Evolutionary conservation across 2,113 vertebrate species (phyloP).

Genomic region (Xiphophorus maculatus): DNA sequence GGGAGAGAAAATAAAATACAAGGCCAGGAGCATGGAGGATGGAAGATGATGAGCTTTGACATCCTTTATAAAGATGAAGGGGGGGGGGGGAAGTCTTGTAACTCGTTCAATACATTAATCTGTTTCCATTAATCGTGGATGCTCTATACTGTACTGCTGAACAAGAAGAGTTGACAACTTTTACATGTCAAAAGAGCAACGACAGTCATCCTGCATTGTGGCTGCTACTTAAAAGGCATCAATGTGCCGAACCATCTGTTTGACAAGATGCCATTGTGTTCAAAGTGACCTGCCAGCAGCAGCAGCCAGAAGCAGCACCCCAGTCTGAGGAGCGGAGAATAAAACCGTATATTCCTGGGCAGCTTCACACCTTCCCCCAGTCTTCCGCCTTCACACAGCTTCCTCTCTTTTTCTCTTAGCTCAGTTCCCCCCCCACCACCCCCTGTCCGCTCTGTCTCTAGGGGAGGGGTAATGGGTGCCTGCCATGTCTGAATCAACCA

Average conservation of each 20-base stretch:
- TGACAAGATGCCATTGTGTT: constrained; percentile 3
- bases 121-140: background rate
- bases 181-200: background rate
- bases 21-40: constrained; percentile 8
- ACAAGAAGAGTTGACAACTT: background rate
- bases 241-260: constrained; percentile 37
- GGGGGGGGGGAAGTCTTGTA: background rate
- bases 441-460: constrained; percentile 36
- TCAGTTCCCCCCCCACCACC: constrained; percentile 3
- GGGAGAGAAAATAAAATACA: constrained; percentile 24
- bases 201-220: constrained; percentile 3
- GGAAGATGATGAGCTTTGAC: background rate
- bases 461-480: constrained; percentile 59
- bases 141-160: background rate
- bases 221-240: constrained; percentile 24
- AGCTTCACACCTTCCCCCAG: constrained; percentile 50
- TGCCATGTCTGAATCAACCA: constrained; percentile 76
- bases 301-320: constrained; percentile 7
- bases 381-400: constrained; percentile 26
- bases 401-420: constrained; percentile 29
- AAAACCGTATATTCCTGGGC: constrained; percentile 31
- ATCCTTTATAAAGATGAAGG: background rate
- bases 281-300: constrained; percentile 31
- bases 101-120: background rate
- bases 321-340: constrained; percentile 19